Percentiles rank a stretch among this genome's conserved stretches.
phyloP scores from a whole-genome alignment of 2,113 vertebrate genomes.

The Leucopsar rothschildi region DNA sequence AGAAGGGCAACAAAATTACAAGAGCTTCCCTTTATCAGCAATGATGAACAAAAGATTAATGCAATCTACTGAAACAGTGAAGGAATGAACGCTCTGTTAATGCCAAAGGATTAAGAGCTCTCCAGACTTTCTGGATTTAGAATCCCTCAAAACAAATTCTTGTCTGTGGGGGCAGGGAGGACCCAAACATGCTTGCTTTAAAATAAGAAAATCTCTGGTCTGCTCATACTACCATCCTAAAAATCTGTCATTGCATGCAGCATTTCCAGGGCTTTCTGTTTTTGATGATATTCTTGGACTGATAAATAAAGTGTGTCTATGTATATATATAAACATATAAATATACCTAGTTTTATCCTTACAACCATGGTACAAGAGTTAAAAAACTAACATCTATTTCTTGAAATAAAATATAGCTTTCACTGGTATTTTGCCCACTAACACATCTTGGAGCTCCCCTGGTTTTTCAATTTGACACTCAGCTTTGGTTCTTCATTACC shows the following conservation, averaged over 20 bases:
- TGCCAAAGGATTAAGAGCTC: background rate
- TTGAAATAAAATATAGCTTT: background rate
- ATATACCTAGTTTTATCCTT: background rate
- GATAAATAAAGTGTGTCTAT: background rate
- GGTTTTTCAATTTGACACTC: background rate
- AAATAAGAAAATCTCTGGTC: background rate
- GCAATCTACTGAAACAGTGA: background rate
- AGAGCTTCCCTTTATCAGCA: background rate
- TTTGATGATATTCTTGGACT: background rate
- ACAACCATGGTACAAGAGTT: background rate
- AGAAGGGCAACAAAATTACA: conserved; percentile 1
- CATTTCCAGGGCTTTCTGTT: background rate
- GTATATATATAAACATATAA: rapidly evolving
- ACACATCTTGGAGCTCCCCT: background rate
- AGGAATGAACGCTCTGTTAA: background rate
- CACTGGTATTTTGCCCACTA: background rate
- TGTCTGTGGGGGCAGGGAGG: background rate
- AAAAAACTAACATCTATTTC: background rate
- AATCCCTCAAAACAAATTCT: background rate
- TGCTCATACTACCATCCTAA: background rate
- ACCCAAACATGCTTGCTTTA: background rate
- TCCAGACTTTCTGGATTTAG: background rate
- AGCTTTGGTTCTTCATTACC: conserved; percentile 71
- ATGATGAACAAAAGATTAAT: conserved; percentile 12
- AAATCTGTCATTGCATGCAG: background rate